A percentile compares a stretch with the other conserved stretches of the same genome.
phyloP scores from a whole-genome alignment of 2,797 vertebrate species.

The Adelosebastes latens region DNA sequence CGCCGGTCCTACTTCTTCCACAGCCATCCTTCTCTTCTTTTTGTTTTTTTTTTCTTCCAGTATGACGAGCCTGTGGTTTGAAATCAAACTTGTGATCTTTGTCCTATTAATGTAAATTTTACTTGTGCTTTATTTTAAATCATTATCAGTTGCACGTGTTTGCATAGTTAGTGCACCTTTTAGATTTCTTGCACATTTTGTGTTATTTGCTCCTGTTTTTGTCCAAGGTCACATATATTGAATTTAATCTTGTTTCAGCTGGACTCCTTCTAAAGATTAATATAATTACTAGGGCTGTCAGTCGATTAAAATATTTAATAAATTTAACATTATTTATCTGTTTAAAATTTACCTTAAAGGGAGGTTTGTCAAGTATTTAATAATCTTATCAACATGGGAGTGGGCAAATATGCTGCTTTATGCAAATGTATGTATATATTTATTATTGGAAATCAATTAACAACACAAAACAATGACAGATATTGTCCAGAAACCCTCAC shows the following conservation, averaged over 20 bases:
- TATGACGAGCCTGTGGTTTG: constrained; percentile 34
- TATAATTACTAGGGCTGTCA: background rate
- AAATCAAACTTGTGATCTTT: constrained; percentile 28
- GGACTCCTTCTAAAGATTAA: background rate
- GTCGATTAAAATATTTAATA: too few species aligned
- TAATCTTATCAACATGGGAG: too few species aligned
- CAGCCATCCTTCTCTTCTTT: background rate
- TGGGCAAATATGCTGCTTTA: too few species aligned
- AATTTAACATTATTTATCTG: too few species aligned
- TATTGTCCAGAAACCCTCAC: too few species aligned
- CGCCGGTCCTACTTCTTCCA: background rate
- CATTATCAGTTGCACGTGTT: constrained; percentile 42
- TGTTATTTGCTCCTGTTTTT: constrained; percentile 7
- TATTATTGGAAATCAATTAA: too few species aligned
- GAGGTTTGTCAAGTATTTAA: too few species aligned
- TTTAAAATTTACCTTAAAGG: too few species aligned
- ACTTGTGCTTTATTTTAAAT: constrained; percentile 32
- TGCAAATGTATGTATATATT: too few species aligned
- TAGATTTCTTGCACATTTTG: constrained; percentile 57
- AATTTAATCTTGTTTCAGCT: background rate
- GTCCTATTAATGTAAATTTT: constrained; percentile 12
- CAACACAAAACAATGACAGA: too few species aligned
- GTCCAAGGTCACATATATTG: constrained; percentile 15
- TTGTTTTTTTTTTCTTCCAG: constrained; percentile 20
- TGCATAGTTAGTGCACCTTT: constrained; percentile 37